A percentile compares a stretch with the other conserved stretches of the same genome.
Conservation (phyloP, 2,113 vertebrate species). For the Orycteropus afer region DNA sequence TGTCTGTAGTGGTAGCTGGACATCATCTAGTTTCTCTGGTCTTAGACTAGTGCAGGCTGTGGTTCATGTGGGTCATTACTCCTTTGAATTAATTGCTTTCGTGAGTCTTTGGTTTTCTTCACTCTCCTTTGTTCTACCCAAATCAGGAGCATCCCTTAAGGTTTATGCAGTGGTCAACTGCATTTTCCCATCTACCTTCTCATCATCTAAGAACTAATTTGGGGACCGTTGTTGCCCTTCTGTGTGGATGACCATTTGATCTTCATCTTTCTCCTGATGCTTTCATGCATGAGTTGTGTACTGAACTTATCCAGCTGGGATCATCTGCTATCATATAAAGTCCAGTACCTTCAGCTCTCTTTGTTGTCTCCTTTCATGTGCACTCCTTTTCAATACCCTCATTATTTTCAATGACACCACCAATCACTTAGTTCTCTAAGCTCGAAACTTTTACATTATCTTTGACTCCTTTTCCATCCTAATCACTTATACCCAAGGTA, state of each 20-base stretch:
- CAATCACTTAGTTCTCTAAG: background rate
- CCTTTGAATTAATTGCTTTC: too few relatives aligned
- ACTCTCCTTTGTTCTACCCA: too few relatives aligned
- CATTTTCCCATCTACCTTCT: background rate
- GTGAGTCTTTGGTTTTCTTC: too few relatives aligned
- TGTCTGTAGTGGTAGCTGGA: too few relatives aligned
- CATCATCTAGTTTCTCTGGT: too few relatives aligned
- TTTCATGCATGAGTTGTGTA: background rate
- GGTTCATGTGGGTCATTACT: too few relatives aligned
- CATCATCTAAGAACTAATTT: background rate
- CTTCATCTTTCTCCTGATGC: background rate
- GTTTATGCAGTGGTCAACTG: background rate
- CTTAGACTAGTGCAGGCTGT: too few relatives aligned
- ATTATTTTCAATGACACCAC: background rate
- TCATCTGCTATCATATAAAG: background rate
- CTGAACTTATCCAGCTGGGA: background rate
- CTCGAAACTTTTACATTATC: too few relatives aligned
- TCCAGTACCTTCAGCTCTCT: background rate
- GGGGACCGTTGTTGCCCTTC: background rate
- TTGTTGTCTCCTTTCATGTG: background rate
- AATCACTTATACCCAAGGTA: background rate
- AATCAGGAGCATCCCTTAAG: background rate
- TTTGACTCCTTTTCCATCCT: background rate
- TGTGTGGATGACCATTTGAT: background rate
- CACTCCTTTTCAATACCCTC: background rate